Evolutionary conservation across 2,888 invertebrate genomes (phyloP).

Genomic region (Amorpha juglandis): DNA sequence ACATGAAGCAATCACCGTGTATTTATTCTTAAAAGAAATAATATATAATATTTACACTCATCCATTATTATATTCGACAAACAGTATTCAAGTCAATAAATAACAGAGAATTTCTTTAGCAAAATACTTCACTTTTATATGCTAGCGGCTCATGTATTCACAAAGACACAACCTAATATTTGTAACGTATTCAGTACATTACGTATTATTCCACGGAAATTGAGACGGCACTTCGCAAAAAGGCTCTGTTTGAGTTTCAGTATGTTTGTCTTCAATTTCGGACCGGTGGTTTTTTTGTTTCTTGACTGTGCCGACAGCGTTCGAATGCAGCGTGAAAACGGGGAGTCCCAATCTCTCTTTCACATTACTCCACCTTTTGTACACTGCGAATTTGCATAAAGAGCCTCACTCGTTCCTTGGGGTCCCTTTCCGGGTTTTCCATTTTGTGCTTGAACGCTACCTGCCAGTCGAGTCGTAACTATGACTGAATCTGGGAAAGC

Average conservation of each 20-base stretch:
- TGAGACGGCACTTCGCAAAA: conserved; percentile 33
- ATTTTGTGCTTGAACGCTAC: conserved; percentile 78
- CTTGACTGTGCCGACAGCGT: conserved; percentile 56
- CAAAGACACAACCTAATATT: conserved; percentile 25
- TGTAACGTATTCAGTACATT: conserved; percentile 31
- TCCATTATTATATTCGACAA: conserved; percentile 15
- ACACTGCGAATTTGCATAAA: conserved; percentile 78
- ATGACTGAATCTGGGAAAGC: conserved; percentile 66
- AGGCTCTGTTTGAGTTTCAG: conserved; percentile 34
- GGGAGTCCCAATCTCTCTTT: conserved; percentile 71
- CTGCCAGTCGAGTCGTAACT: conserved; percentile 57
- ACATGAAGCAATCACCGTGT: neutral
- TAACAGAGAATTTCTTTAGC: neutral
- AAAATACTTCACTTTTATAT: neutral
- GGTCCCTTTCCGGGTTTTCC: conserved; percentile 77
- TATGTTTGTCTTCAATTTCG: conserved; percentile 53
- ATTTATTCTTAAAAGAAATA: neutral
- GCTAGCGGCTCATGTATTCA: conserved; percentile 24
- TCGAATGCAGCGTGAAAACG: conserved; percentile 61
- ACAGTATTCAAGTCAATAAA: conserved; percentile 6
- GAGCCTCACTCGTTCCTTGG: conserved; percentile 71
- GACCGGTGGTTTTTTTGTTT: conserved; percentile 50
- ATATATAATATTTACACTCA: neutral
- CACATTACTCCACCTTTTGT: conserved; percentile 75
- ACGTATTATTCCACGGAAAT: conserved; percentile 41